Evolutionary conservation across 2,888 invertebrate genomes (phyloP).

Genomic region (Sussaba pulchella): DNA sequence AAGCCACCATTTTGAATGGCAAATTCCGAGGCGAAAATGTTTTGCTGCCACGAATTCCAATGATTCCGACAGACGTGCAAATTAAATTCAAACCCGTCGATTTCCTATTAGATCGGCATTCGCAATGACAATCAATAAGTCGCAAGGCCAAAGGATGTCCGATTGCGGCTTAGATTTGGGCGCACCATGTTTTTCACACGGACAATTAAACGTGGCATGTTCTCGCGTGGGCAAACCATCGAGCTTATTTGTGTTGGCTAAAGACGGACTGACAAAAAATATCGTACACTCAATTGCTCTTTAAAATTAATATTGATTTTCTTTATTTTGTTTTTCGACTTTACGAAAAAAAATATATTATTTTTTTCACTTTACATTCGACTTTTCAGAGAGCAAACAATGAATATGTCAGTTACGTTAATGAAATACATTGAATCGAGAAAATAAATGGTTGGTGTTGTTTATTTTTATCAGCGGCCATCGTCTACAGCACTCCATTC

Average conservation of each 20-base stretch:
- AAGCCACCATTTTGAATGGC: background rate
- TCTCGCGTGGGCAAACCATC: constrained; percentile 1
- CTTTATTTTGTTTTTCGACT: background rate
- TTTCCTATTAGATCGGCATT: constrained; percentile 56
- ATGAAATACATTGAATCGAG: no score
- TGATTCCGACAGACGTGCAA: background rate
- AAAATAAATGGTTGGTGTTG: no score
- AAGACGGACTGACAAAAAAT: no score
- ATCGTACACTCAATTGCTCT: no score
- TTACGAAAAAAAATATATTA: background rate
- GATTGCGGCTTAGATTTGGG: constrained; percentile 61
- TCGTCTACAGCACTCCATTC: no score
- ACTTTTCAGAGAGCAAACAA: no score
- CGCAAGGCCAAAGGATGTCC: constrained; percentile 64
- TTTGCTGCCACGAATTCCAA: background rate
- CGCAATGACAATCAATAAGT: constrained; percentile 64
- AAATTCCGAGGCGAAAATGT: background rate
- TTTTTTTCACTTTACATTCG: background rate
- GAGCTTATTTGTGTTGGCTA: no score
- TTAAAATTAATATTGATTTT: no score
- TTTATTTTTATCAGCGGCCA: no score
- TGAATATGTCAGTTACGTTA: no score
- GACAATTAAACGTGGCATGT: constrained; percentile 50
- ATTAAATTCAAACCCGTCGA: background rate
- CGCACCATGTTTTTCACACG: constrained; percentile 11